These are phyloP conservation scores for Drosophila mojavensis DNA, from an alignment of 1,140 invertebrate genomes.

Conservation along the genomic window DNA sequence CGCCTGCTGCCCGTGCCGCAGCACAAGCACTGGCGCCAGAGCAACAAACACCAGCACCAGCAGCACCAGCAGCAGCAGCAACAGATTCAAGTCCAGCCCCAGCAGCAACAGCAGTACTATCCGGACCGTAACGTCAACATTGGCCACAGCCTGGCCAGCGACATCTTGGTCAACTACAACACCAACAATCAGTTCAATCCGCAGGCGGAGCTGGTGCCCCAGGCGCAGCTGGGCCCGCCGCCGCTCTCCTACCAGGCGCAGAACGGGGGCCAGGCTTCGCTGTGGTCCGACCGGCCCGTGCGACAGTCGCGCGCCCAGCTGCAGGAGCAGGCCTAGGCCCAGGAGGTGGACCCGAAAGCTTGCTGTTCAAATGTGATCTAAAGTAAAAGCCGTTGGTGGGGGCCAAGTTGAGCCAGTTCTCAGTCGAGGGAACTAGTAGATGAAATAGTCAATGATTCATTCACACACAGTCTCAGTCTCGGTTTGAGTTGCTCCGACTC, in stretches of 20 bases:
- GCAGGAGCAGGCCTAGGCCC: conserved; percentile 23
- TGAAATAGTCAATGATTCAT: conserved; percentile 2
- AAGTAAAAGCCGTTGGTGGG: not conserved
- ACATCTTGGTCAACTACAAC: conserved; percentile 70
- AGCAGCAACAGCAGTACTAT: conserved; percentile 74
- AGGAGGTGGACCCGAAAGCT: not conserved
- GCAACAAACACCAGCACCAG: conserved; percentile 43
- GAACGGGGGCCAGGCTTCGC: conserved; percentile 39
- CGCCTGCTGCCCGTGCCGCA: conserved; percentile 71
- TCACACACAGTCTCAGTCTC: not conserved
- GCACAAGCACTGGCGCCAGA: conserved; percentile 63
- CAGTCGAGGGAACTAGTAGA: not conserved
- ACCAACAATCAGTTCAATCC: conserved; percentile 86
- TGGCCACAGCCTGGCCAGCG: conserved; percentile 64
- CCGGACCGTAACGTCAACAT: conserved; percentile 59
- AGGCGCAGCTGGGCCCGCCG: conserved; percentile 62
- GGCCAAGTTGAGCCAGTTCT: not conserved
- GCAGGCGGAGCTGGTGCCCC: conserved; percentile 87
- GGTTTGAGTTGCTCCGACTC: no score
- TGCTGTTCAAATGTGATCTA: conserved; percentile 14
- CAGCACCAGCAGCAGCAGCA: conserved; percentile 80
- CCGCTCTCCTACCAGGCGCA: conserved; percentile 77
- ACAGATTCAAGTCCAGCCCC: conserved; percentile 72
- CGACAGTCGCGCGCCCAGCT: conserved; percentile 59
- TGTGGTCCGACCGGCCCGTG: conserved; percentile 56